Conservation (phyloP, 2,888 invertebrate species). For the Drosophila mettleri region DNA sequence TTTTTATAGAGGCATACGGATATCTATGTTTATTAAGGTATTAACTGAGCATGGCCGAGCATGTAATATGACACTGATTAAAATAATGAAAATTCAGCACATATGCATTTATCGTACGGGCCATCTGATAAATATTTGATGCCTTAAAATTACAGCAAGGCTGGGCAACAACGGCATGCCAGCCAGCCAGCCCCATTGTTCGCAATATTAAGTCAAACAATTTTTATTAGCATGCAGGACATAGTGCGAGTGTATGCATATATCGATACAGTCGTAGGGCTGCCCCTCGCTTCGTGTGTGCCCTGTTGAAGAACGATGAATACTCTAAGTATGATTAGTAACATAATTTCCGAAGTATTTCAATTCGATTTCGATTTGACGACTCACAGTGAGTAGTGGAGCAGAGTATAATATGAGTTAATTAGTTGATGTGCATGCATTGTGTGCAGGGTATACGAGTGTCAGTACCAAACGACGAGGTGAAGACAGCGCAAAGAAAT, state of each 20-base stretch:
- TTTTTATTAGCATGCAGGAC: conserved; percentile 45
- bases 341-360: too few relatives aligned
- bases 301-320: too few relatives aligned
- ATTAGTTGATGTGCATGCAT: too few relatives aligned
- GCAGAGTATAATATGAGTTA: too few relatives aligned
- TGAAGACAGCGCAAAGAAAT: conserved; percentile 26
- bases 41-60: conserved; percentile 20
- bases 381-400: too few relatives aligned
- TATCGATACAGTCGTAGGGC: background rate
- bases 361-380: too few relatives aligned
- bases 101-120: conserved; percentile 33
- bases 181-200: conserved; percentile 30
- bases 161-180: background rate
- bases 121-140: conserved; percentile 58
- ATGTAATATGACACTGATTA: conserved; percentile 50
- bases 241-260: background rate
- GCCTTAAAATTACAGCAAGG: conserved; percentile 37
- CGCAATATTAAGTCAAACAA: conserved; percentile 42
- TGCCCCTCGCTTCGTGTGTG: too few relatives aligned
- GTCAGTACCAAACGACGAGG: background rate
- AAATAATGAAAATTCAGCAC: conserved; percentile 59
- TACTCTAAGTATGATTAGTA: too few relatives aligned
- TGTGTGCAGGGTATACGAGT: conserved; percentile 6
- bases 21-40: conserved; percentile 48
- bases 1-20: conserved; percentile 1